Evolutionary conservation across 2,888 invertebrate species (phyloP).

Genomic region (Hanleya hanleyi): DNA sequence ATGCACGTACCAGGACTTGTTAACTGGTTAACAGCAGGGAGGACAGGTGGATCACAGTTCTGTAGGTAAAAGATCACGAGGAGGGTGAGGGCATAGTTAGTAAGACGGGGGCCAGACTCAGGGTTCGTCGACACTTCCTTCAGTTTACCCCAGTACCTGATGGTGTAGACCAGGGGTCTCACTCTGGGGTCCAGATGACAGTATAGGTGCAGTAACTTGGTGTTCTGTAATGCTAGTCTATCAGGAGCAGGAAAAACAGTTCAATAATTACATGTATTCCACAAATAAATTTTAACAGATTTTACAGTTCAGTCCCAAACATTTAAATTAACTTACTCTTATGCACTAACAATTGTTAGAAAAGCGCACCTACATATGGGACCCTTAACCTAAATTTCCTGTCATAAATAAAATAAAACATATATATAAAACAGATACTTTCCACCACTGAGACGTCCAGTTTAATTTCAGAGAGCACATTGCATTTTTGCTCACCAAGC

Average conservation of each 20-base stretch:
- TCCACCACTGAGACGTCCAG: too few species aligned
- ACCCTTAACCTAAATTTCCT: too few species aligned
- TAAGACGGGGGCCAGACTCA: conserved; percentile 51
- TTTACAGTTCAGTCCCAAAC: too few species aligned
- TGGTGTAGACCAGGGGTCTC: conserved; percentile 57
- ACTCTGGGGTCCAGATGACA: conserved; percentile 57
- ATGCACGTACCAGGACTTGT: too few species aligned
- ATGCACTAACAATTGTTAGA: too few species aligned
- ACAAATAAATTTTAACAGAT: neutral
- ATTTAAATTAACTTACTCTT: too few species aligned
- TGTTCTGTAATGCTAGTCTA: conserved; percentile 67
- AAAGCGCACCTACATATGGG: too few species aligned
- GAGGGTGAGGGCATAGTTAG: conserved; percentile 65
- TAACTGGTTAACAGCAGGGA: conserved; percentile 54
- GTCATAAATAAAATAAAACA: too few species aligned
- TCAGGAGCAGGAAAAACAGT: neutral
- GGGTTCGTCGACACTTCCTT: conserved; percentile 57
- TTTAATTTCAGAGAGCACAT: too few species aligned
- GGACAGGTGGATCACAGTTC: conserved; percentile 46
- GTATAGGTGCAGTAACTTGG: conserved; percentile 56
- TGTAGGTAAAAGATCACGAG: conserved; percentile 63
- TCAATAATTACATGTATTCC: neutral
- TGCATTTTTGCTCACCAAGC: too few species aligned
- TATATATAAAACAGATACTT: too few species aligned
- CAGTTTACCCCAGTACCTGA: conserved; percentile 65